Base-by-base conservation (phyloP, 2,888 invertebrate genomes). In the Trichopoda pennipes region DNA sequence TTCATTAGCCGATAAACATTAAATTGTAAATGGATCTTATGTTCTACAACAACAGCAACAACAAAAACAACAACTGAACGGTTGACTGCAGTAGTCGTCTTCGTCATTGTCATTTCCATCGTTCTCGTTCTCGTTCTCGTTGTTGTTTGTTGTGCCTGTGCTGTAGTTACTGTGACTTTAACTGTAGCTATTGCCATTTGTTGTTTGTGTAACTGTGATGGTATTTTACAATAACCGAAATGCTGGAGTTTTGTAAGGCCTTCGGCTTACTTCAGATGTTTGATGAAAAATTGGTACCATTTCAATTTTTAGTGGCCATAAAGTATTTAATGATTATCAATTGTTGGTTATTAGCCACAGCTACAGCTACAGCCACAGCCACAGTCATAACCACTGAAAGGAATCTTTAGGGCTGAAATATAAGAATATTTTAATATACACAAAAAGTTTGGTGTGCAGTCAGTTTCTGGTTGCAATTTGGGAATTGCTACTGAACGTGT, bases 1-100 rank as follows among this genome's bases (percentile, higher is more conserved):
- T 90, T 90, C 91, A 90, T 90, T 90, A 90, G 90, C 84, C 90
- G 90, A 90, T 91, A 90, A 90, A 90, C 91, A 89, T 88, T 88
- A 88, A 89, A 88, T 88, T 89, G 88, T 87, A 84, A 84, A 28
- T 28, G 86, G 23, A 74, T 61, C 56, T 61, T 79, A 49, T 82
- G 70, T 79, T 19, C 78, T 42, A 38, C 42, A 19, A 63, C 23
- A 63, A 49, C 44, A 28, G 8, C 28, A 28, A 28, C 28, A 28
- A 6, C 28, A 28, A 28, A 6, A 28, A 28, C 42, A 32, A 63
- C 38, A 63, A 35, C 44, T 83, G 76, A 81, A 28, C 35, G 19
- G 49, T 28, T 44, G 72, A 58, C 17, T 44, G 60, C 53, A 68
- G 70, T 72, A 66, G 72, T 63, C 68, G 21, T 35, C 16, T 23